Evolutionary conservation across 2,888 invertebrate species (phyloP).

Genomic region (Lamproptera curius): DNA sequence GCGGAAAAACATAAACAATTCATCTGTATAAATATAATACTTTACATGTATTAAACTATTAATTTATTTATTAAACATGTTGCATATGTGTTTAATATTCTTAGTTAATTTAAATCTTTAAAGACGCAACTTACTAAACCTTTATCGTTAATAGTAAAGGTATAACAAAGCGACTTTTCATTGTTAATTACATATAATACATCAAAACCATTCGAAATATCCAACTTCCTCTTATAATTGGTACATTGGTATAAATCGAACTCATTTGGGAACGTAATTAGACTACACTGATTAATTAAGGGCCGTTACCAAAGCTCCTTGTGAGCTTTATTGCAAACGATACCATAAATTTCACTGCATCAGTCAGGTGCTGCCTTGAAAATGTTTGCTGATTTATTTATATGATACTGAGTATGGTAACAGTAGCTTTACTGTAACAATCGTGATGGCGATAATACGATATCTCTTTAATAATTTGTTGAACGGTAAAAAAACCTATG

Average conservation of each 20-base stretch:
- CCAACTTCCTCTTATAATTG: background rate
- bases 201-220: background rate
- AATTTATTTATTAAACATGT: too few species aligned
- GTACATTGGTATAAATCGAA: constrained; percentile 8
- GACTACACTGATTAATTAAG: constrained; percentile 9
- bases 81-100: too few species aligned
- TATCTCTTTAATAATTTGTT: background rate
- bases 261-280: constrained; percentile 13
- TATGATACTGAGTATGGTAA: too few species aligned
- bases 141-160: too few species aligned
- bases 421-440: too few species aligned
- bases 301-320: constrained; percentile 6
- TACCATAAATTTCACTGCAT: background rate
- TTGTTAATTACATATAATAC: background rate
- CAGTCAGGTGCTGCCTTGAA: background rate
- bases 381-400: background rate
- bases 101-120: too few species aligned
- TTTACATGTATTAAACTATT: too few species aligned
- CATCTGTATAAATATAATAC: too few species aligned
- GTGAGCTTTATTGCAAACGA: constrained; percentile 1
- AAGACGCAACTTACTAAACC: too few species aligned
- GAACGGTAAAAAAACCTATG: background rate
- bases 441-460: too few species aligned
- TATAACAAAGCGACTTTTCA: too few species aligned
- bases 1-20: too few species aligned